phyloP scores from a whole-genome alignment of 2,888 invertebrate species.

The Calameuta pallipes region DNA sequence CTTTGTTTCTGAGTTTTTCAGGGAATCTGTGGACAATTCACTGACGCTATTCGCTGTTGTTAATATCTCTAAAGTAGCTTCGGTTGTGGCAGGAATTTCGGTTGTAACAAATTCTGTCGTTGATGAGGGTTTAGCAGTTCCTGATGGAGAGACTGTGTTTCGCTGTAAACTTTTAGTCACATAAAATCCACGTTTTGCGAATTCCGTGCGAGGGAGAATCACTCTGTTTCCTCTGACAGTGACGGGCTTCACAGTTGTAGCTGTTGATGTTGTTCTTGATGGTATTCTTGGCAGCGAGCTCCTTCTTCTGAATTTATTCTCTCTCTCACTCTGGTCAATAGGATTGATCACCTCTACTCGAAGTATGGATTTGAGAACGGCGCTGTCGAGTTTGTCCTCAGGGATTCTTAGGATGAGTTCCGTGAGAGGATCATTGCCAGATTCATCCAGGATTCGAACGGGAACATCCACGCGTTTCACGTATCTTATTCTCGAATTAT shows the following conservation, averaged over 20 bases:
- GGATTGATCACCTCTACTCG: conserved; percentile 12
- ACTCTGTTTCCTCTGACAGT: conserved; percentile 38
- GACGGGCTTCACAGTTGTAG: conserved; percentile 32
- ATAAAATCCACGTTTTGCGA: conserved; percentile 34
- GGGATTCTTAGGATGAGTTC: conserved; percentile 15
- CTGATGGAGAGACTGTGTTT: not conserved
- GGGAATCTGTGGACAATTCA: not conserved
- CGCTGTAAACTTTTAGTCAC: conserved; percentile 33
- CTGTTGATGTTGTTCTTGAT: conserved; percentile 11
- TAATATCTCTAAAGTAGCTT: not conserved
- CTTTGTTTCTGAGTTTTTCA: not conserved
- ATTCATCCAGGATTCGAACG: conserved; percentile 18
- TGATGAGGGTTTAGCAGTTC: not conserved
- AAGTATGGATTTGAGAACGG: conserved; percentile 5
- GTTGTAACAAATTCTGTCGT: not conserved
- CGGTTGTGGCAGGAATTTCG: not conserved
- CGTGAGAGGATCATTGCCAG: conserved; percentile 9
- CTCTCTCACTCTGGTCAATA: not conserved
- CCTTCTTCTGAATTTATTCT: conserved; percentile 10
- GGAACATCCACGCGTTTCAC: conserved; percentile 16
- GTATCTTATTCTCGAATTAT: not conserved
- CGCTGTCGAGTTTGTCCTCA: conserved; percentile 14
- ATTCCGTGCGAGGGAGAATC: conserved; percentile 12
- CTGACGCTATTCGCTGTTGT: not conserved
- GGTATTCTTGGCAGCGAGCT: conserved; percentile 14